phyloP scores from a whole-genome alignment of 2,113 vertebrate genomes.

The Pseudorectes ferrugineus region DNA sequence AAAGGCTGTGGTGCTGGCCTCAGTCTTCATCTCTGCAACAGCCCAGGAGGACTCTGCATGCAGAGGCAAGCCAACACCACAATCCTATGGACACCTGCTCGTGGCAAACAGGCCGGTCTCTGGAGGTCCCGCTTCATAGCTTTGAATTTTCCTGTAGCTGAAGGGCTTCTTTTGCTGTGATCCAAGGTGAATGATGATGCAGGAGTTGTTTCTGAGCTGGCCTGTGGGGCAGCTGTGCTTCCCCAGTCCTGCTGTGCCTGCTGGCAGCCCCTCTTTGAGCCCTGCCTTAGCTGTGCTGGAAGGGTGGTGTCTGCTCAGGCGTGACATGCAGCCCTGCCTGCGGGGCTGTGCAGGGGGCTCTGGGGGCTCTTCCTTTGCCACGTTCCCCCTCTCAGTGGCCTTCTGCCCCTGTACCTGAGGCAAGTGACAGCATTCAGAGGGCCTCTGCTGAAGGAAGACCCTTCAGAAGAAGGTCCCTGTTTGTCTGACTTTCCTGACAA shows the following conservation, averaged over 20 bases:
- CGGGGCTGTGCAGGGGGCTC: fast-evolving
- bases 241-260: fast-evolving
- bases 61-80: neutral
- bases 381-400: neutral
- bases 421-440: neutral
- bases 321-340: fast-evolving
- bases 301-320: neutral
- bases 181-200: neutral
- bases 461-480: neutral
- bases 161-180: neutral
- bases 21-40: neutral
- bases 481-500: conserved; percentile 49
- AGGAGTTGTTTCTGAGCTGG: neutral
- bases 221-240: neutral
- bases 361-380: fast-evolving
- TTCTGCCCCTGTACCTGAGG: fast-evolving
- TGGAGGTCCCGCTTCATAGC: neutral
- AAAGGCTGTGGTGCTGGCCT: neutral
- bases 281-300: neutral
- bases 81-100: fast-evolving
- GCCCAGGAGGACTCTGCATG: neutral
- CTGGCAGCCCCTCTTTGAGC: neutral
- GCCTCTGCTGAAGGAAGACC: neutral
- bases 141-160: neutral
- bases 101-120: neutral